Evolutionary conservation across 2,113 vertebrate species (phyloP), one percentile per base, ranked within the genome.

Genomic region (Smithornis capensis): DNA sequence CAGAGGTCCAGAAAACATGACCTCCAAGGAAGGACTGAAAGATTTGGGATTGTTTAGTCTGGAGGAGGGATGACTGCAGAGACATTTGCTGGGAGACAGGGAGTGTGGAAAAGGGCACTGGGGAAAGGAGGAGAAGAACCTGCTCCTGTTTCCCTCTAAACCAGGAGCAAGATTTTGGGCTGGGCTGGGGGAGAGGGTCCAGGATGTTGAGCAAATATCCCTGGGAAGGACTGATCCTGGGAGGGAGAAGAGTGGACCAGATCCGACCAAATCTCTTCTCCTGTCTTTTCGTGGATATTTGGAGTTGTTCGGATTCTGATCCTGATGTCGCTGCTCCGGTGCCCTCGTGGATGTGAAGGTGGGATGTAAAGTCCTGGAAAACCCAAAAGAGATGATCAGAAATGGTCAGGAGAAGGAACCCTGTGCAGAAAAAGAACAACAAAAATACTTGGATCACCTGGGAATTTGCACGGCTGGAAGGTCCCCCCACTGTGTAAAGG

Each of bases 21-120:
- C 90, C 95, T 77, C 33, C 49, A 19, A 6, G n/a, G 50, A 21
- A 64, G 56, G 69, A 62, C 7, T 68, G 89, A 37, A 86, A 55
- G 83, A 55, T 37, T 11, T 25, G 60, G 56, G 73, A 50, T 89
- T 97, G 95, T 97, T 96, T 96, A 92, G 94, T 95, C 95, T 96
- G 78, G 86, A 83, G 52, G 49, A 83, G 94, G 50, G 68, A 76
- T 1, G 75, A 33, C 45, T 19, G 53, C 45, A 24, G 14, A 45
- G 69, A 73, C 75, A 80, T 86, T 42, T 83, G 19, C 38, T 80
- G 53, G 73, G 67, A 76, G 47, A 19, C 45, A 69, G 59, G 19
- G 55, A 95, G 55, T 71, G 16, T 89, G 92, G 3, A 40, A 90
- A 95, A 96, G 90, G 67, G 78, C 33, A 85, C 19, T 33, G 75